A percentile compares a stretch with the other conserved stretches of the same genome.
phyloP scores from a whole-genome alignment of 1,140 invertebrate species.

The Drosophila malerkotliana region DNA sequence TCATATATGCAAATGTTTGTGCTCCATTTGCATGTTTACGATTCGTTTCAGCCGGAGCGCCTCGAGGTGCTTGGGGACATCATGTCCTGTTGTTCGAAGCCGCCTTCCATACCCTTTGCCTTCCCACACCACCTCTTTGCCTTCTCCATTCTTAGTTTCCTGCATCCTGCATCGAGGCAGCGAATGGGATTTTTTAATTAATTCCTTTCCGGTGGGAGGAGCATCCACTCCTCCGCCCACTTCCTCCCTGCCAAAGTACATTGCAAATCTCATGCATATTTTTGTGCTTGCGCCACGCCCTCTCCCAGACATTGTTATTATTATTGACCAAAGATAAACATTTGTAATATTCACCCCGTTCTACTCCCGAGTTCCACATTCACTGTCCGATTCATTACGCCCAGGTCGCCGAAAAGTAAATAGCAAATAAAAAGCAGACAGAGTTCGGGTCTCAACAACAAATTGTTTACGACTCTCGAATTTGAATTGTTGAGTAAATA shows the following conservation, averaged over 20 bases:
- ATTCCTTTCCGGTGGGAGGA: constrained; percentile 39
- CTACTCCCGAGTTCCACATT: constrained; percentile 6
- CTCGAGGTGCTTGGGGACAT: constrained; percentile 42
- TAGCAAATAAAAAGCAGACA: constrained; percentile 48
- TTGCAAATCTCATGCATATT: constrained; percentile 42
- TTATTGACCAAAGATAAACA: constrained; percentile 70
- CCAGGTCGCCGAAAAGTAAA: constrained; percentile 31
- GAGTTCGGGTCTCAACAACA: constrained; percentile 6
- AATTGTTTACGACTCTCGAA: constrained; percentile 57
- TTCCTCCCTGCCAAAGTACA: background rate
- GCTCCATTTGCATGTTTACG: constrained; percentile 49
- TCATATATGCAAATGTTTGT: constrained; percentile 44
- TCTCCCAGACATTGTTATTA: constrained; percentile 7
- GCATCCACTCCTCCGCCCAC: background rate
- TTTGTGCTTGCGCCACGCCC: constrained; percentile 10
- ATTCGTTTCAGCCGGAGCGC: constrained; percentile 25
- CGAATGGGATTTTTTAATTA: constrained; percentile 42
- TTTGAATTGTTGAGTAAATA: constrained; percentile 66
- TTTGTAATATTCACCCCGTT: constrained; percentile 53
- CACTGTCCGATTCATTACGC: constrained; percentile 27
- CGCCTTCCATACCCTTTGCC: background rate
- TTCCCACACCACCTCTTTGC: too few species aligned
- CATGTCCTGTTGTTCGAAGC: constrained; percentile 10
- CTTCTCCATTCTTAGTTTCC: background rate
- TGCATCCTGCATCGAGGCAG: constrained; percentile 19